Conservation (phyloP, 1,140 invertebrate genomes). For the Bathynomus jamesi region DNA sequence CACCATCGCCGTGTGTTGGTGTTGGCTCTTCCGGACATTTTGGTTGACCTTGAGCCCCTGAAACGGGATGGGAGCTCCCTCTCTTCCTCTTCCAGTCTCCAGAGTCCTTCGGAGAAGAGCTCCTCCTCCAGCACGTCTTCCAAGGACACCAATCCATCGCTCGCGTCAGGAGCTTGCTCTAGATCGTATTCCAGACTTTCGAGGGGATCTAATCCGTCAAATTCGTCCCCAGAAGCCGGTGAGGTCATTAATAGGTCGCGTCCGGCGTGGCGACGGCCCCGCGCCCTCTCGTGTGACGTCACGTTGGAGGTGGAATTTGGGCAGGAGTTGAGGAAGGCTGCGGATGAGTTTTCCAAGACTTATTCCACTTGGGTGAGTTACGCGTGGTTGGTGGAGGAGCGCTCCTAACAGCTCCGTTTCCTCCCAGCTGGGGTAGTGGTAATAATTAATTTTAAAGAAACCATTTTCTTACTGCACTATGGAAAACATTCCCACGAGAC, state of each 20-base stretch:
- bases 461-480: too few relatives aligned
- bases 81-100: background rate
- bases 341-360: conserved; percentile 6
- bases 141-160: too few relatives aligned
- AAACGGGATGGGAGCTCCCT: conserved; percentile 6
- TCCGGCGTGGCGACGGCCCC: conserved; percentile 3
- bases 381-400: too few relatives aligned
- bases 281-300: conserved; percentile 25
- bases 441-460: too few relatives aligned
- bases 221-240: background rate
- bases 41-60: conserved; percentile 8
- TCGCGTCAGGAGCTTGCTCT: too few relatives aligned
- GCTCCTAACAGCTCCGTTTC: too few relatives aligned
- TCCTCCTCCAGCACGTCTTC: too few relatives aligned
- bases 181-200: background rate
- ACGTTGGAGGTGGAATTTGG: conserved; percentile 19
- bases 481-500: too few relatives aligned
- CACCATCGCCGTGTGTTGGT: conserved; percentile 21
- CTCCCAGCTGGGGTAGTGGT: too few relatives aligned
- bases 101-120: background rate
- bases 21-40: conserved; percentile 18
- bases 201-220: background rate
- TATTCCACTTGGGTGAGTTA: background rate
- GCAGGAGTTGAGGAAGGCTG: conserved; percentile 13
- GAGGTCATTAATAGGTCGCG: background rate